Evolutionary conservation across 2,888 invertebrate species (phyloP), one percentile per base, ranked within the genome.

Genomic region (Mesodorylaimus sp.): DNA sequence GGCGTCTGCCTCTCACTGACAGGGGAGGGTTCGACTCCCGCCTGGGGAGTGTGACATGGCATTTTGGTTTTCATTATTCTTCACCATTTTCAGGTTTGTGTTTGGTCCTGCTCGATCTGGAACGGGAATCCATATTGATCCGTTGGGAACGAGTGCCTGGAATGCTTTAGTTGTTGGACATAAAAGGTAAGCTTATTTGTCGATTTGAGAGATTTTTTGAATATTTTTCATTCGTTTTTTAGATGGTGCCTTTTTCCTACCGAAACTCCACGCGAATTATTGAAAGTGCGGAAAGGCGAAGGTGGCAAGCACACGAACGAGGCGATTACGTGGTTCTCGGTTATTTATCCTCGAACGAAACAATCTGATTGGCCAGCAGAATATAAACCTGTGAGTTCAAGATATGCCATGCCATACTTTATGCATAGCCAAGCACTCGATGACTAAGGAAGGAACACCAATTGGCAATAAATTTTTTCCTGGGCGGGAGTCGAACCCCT

Each of bases 211-310:
- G n/a, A 43, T 19, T 48, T 46, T 46, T 13, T 47, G 37, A 13
- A 23, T 19, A 45, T 45, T 16, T 47, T 21, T 45, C 16, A 7
- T 43, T 43, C 27, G 5, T 26, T 46, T 53, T 59, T 10, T 61
- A 77, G 95, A 62, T 97, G 97, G 97, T 95, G 95, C 70, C 74
- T 99, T 55, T 89, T 97, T 68, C 97, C 95, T 1, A 95, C 95
- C 0, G 78, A 87, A 60, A 91, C 93, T 23, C 95, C 97, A 0
- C 82, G 87, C 66, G 88, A 91, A 60, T 65, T 93, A 58, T 75
- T 97, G n/a, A 95, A 93, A 72, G 88, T 87, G 21, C 80, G 80
- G n/a, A 79, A 81, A 41, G 73, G 76, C 2, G 80, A 89, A 66
- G 93, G 91, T n/a, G 89, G 93, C 0, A 91, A 89, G 66, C 95